A percentile compares a stretch with the other conserved stretches of the same genome.
phyloP scores from a whole-genome alignment of 2,888 invertebrate species.

The Gymnosoma rotundatum region DNA sequence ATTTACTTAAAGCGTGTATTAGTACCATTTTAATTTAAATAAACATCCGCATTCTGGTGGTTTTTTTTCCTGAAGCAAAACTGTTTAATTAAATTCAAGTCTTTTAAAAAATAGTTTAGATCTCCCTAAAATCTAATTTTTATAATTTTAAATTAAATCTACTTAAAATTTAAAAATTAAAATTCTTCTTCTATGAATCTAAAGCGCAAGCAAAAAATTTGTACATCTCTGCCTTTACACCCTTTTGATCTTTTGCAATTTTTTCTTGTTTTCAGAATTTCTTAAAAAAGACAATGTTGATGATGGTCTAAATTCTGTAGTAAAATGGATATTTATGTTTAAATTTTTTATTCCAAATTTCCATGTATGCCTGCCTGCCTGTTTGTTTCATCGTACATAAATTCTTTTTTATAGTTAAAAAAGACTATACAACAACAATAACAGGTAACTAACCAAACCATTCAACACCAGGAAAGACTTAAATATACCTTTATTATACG shows the following conservation, averaged over 20 bases:
- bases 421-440: neutral
- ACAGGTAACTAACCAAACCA: slow-evolving; percentile 15
- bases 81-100: too few relatives aligned
- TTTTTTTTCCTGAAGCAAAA: too few relatives aligned
- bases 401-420: neutral
- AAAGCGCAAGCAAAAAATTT: neutral
- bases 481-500: neutral
- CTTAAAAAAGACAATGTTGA: slow-evolving; percentile 13
- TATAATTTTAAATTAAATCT: too few relatives aligned
- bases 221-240: slow-evolving; percentile 27
- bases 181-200: neutral
- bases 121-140: too few relatives aligned
- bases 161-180: too few relatives aligned
- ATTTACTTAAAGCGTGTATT: too few relatives aligned
- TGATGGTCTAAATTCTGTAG: slow-evolving; percentile 49
- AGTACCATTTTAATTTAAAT: too few relatives aligned
- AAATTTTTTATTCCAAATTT: slow-evolving; percentile 38
- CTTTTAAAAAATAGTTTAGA: too few relatives aligned
- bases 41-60: too few relatives aligned
- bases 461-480: slow-evolving; percentile 14
- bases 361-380: neutral
- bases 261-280: slow-evolving; percentile 19
- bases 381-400: neutral
- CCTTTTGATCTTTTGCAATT: slow-evolving; percentile 3
- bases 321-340: slow-evolving; percentile 67